Evolutionary conservation across 2,797 vertebrate species (phyloP), one percentile per base, ranked within the genome.

Genomic region (Chloroceryle inda): DNA sequence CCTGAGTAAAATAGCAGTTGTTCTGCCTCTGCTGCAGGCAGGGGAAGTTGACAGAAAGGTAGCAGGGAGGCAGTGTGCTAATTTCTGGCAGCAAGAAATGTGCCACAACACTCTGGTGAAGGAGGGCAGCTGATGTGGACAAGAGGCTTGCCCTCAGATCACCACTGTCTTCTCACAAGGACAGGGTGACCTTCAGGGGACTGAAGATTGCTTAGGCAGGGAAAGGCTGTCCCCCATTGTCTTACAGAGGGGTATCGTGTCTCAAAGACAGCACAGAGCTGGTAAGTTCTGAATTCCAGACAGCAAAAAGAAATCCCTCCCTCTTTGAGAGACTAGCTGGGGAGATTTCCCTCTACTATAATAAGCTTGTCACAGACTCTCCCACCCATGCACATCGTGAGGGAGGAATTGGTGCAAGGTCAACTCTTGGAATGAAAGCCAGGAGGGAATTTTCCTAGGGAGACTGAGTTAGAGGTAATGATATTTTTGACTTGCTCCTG

Each of bases 391-490:
- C 89, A 23, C 55, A 87, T 44, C 26, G 29, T 55, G 49, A 88
- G 76, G 84, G 33, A 78, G 53, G 40, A 69, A 35, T 0, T 78
- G 74, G 22, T 52, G 50, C 69, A 92, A 93, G 55, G 73, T 81
- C 69, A 79, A 7, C 71, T 52, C 45, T 45, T 85, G 74, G 59
- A 86, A 58, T 84, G 86, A 84, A 95, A 86, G 85, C 56, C 67
- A 79, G 56, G 45, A 92, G 29, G 31, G 61, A 94, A 82, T 79
- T 95, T 90, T 94, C 80, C 71, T 69, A 84, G 61, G 44, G 44
- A 53, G 29, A 11, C 14, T 66, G 26, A 9, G 7, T 74, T 88
- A 59, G 63, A 86, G 31, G 17, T 68, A 81, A 73, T 31, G 27
- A 6, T 73, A 52, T 69, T 94, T 91, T 92, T 64, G 0, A 90